phyloP scores from a whole-genome alignment of 2,888 invertebrate species.

The Seira ritae region DNA sequence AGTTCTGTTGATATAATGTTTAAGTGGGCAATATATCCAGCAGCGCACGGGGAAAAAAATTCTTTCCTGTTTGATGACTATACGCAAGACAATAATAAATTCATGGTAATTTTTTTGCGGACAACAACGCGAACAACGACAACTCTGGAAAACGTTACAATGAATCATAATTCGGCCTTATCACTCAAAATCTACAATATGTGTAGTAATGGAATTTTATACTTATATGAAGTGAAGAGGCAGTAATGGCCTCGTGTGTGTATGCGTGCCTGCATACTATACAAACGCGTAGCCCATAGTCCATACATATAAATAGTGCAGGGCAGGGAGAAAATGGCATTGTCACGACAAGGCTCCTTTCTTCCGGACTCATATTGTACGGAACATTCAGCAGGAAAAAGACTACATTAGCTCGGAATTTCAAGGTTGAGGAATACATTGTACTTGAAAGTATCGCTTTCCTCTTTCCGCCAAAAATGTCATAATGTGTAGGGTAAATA shows the following conservation, averaged over 20 bases:
- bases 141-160: not conserved
- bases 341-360: too few relatives aligned
- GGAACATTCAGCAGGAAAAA: too few relatives aligned
- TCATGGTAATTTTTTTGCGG: not conserved
- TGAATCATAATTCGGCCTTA: not conserved
- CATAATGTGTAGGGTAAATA: too few relatives aligned
- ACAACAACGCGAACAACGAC: not conserved
- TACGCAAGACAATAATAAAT: constrained; percentile 5
- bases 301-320: not conserved
- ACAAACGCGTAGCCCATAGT: not conserved
- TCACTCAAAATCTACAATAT: not conserved
- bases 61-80: not conserved
- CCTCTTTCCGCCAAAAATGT: too few relatives aligned
- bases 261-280: too few relatives aligned
- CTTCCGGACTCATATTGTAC: too few relatives aligned
- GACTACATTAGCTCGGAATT: too few relatives aligned
- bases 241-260: not conserved
- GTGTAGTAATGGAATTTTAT: not conserved
- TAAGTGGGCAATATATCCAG: not conserved
- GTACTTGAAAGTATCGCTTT: too few relatives aligned
- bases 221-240: not conserved
- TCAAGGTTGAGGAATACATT: not conserved
- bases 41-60: not conserved
- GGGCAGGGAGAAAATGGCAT: not conserved
- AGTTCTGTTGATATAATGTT: not conserved